A percentile compares a stretch with the other conserved stretches of the same genome.
These are phyloP conservation scores for Eupeodes latifasciatus DNA, from an alignment of 2,888 invertebrate genomes.

Conservation along the genomic window DNA sequence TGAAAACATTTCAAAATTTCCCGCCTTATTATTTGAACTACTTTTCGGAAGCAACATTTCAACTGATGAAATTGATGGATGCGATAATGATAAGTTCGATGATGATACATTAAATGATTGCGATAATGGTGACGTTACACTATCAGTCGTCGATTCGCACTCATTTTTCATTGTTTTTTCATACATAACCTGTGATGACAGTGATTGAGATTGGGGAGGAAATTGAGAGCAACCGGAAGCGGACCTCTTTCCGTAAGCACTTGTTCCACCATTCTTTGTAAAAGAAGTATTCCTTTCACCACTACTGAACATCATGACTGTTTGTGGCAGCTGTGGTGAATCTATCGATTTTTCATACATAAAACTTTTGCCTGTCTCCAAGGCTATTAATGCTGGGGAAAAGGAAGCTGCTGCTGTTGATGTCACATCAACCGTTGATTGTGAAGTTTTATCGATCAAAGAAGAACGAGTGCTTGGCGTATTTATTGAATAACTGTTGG, in stretches of 20 bases:
- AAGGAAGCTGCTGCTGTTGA: conserved; percentile 52
- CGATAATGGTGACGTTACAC: conserved; percentile 21
- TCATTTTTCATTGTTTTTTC: conserved; percentile 50
- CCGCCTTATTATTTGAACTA: conserved; percentile 32
- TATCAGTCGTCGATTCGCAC: conserved; percentile 40
- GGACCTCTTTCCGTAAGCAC: conserved; percentile 35
- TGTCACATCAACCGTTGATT: conserved; percentile 31
- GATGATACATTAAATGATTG: conserved; percentile 36
- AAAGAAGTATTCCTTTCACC: conserved; percentile 41
- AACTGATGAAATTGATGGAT: conserved; percentile 44
- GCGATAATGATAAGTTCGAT: conserved; percentile 21
- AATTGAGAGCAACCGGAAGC: conserved; percentile 51
- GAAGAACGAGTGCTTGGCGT: conserved; percentile 30
- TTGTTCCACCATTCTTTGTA: conserved; percentile 10
- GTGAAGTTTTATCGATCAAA: conserved; percentile 55
- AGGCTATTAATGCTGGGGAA: conserved; percentile 12
- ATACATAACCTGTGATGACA: conserved; percentile 19
- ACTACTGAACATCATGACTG: conserved; percentile 48
- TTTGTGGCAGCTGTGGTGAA: conserved; percentile 49
- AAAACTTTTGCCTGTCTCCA: conserved; percentile 39
- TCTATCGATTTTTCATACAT: conserved; percentile 69
- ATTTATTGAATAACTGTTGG: conserved; percentile 51
- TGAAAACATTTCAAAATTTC: conserved; percentile 54
- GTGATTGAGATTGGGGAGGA: conserved; percentile 25
- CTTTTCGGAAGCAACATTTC: conserved; percentile 45